Percentiles rank a stretch among this genome's conserved stretches.
Evolutionary conservation across 2,113 vertebrate species (phyloP).

Genomic region (western clawed frog (Xenopus tropicalis)): UCB_Xtro_10.0 CM004443.2:138493501-138494000

Average conservation of each 20-base stretch:
- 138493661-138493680: conserved; percentile 45
- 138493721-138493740: conserved; percentile 46
- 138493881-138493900: conserved; percentile 43
- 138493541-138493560: no score
- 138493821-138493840: conserved; percentile 42
- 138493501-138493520: no score
- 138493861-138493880: conserved; percentile 25
- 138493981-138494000: background rate
- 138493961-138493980: conserved; percentile 8
- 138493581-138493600: conserved; percentile 13
- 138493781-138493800: conserved; percentile 31
- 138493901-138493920: conserved; percentile 30
- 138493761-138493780: conserved; percentile 31
- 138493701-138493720: conserved; percentile 50
- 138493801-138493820: conserved; percentile 16
- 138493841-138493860: conserved; percentile 42
- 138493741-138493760: conserved; percentile 48
- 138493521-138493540: no score
- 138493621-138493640: conserved; percentile 35
- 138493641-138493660: conserved; percentile 23
- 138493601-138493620: conserved; percentile 50
- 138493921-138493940: conserved; percentile 11
- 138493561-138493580: no score
- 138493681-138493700: conserved; percentile 48
- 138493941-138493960: conserved; percentile 35